These are phyloP conservation scores for Trachelus stipa DNA, from an alignment of 2,888 invertebrate genomes.

Conservation along the genomic window DNA sequence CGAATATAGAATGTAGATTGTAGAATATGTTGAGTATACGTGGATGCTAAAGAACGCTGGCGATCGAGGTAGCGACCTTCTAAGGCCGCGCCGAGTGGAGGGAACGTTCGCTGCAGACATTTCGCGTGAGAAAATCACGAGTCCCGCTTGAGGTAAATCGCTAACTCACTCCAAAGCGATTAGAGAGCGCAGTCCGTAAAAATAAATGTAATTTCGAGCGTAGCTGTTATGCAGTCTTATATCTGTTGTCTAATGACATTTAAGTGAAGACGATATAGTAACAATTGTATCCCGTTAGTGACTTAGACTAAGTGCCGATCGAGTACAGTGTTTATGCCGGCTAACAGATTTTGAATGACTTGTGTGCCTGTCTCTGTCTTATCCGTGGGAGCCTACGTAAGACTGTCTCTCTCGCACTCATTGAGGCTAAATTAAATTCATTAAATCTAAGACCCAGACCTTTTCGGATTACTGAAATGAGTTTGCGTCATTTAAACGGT, in stretches of 20 bases:
- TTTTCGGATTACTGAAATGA: not conserved
- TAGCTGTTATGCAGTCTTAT: not conserved
- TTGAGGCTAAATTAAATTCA: not conserved
- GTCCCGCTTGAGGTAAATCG: not conserved
- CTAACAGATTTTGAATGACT: not conserved
- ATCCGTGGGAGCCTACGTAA: not conserved
- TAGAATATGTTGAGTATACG: constrained; percentile 18
- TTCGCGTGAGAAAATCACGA: not conserved
- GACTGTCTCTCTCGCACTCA: not conserved
- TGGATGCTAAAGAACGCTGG: constrained; percentile 62
- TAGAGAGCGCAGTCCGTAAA: not conserved
- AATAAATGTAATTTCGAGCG: not conserved
- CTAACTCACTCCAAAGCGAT: not conserved
- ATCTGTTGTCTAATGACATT: not conserved
- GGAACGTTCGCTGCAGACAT: constrained; percentile 1
- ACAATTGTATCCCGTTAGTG: not conserved
- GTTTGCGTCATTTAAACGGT: not conserved
- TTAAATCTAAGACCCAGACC: not conserved
- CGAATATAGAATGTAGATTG: constrained; percentile 17
- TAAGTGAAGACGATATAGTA: not conserved
- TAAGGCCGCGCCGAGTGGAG: constrained; percentile 56
- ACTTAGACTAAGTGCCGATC: not conserved
- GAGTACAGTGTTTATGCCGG: not conserved
- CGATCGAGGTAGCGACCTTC: constrained; percentile 58
- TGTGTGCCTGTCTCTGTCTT: not conserved